Conservation (phyloP, 30 jellyfish, hydroid and myxozoan genomes). For the Aurelia sp. region DNA sequence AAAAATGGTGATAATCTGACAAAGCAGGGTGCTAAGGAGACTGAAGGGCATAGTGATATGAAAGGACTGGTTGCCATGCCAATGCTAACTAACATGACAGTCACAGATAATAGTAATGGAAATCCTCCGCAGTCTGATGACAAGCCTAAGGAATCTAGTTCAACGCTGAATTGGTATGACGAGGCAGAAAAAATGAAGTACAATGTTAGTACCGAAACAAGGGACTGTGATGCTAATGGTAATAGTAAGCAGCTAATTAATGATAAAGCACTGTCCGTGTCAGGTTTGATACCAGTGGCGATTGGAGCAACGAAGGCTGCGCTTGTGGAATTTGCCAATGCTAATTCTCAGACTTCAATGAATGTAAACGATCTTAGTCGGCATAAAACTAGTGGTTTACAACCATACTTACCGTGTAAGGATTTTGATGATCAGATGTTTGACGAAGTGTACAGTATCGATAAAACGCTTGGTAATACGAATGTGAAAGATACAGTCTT, state of each 20-base stretch:
- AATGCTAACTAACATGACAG: too few species aligned
- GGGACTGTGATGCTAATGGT: not conserved
- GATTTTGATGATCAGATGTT: not conserved
- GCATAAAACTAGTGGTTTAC: not conserved
- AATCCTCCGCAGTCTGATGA: too few species aligned
- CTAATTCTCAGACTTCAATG: not conserved
- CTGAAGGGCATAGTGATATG: too few species aligned
- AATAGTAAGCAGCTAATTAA: not conserved
- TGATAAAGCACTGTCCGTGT: not conserved
- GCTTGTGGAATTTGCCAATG: not conserved
- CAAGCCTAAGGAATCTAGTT: too few species aligned
- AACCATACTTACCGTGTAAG: too few species aligned
- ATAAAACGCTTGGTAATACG: not conserved
- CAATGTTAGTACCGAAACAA: not conserved
- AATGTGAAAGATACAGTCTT: not conserved
- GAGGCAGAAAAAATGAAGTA: conserved; percentile 22
- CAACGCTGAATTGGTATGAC: conserved; percentile 31
- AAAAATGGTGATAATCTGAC: too few species aligned
- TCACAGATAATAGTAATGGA: too few species aligned
- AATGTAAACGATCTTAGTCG: not conserved
- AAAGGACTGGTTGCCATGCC: too few species aligned
- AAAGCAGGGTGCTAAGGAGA: too few species aligned
- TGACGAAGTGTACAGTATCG: not conserved
- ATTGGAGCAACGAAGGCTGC: too few species aligned
- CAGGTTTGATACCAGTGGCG: not conserved